Evolutionary conservation across 2,113 vertebrate genomes (phyloP).

Genomic region (Empidonax alnorum): DNA sequence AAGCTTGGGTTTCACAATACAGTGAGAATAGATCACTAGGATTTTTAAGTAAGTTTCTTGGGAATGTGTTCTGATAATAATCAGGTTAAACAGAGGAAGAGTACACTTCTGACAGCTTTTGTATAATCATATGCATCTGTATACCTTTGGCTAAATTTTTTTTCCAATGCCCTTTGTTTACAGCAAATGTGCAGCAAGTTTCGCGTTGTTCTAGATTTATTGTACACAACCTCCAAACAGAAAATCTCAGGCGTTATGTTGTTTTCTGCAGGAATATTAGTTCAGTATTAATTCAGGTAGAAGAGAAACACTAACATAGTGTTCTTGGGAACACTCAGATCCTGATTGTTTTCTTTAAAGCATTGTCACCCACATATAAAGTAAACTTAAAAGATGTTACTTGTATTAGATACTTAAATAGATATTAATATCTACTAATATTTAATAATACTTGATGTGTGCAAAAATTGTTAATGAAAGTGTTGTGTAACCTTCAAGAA

Average conservation of each 20-base stretch:
- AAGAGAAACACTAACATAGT: background rate
- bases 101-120: background rate
- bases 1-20: background rate
- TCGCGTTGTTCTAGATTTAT: background rate
- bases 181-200: background rate
- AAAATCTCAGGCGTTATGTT: background rate
- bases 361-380: background rate
- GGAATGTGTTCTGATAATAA: background rate
- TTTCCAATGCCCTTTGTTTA: background rate
- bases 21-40: background rate
- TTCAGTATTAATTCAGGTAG: background rate
- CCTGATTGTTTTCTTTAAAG: background rate
- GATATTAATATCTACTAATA: background rate
- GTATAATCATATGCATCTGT: background rate
- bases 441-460: background rate
- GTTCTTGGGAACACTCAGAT: background rate
- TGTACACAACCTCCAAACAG: background rate
- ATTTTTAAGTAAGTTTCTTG: background rate
- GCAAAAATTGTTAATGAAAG: background rate
- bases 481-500: background rate
- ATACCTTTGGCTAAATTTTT: background rate
- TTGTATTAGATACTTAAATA: background rate
- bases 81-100: background rate
- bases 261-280: background rate
- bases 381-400: background rate